Evolutionary conservation across 2,888 invertebrate genomes (phyloP).

Genomic region (Lithosia quadra): DNA sequence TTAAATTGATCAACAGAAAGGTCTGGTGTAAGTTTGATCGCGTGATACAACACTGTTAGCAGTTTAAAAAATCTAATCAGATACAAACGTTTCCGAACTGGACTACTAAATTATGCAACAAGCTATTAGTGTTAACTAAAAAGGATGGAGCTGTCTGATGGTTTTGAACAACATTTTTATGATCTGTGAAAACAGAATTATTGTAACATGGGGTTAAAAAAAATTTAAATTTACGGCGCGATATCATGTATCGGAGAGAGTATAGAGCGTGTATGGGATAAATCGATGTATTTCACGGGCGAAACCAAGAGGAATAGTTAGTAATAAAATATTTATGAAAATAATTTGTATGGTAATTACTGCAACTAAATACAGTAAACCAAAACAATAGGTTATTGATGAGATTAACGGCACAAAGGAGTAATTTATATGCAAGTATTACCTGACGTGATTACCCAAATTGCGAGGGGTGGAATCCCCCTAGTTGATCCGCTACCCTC

Average conservation of each 20-base stretch:
- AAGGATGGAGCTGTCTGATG: neutral
- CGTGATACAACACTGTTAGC: neutral
- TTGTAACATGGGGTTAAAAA: neutral
- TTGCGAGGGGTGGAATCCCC: conserved; percentile 66
- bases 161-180: neutral
- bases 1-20: neutral
- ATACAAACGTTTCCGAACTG: neutral
- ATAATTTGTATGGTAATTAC: neutral
- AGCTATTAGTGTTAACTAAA: neutral
- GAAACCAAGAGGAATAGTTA: too few species aligned
- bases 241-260: too few species aligned
- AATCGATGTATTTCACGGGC: too few species aligned
- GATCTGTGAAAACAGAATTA: neutral
- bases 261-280: too few species aligned
- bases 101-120: neutral
- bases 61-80: neutral
- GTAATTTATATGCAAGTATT: conserved; percentile 83
- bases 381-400: conserved; percentile 72
- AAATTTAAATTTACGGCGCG: neutral
- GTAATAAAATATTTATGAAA: neutral
- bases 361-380: conserved; percentile 31
- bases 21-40: neutral
- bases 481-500: conserved; percentile 58
- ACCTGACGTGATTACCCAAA: conserved; percentile 82
- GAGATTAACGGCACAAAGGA: conserved; percentile 75